These are phyloP conservation scores for Simalia tracyae DNA, from an alignment of 2,797 vertebrate genomes.

Conservation along the genomic window DNA sequence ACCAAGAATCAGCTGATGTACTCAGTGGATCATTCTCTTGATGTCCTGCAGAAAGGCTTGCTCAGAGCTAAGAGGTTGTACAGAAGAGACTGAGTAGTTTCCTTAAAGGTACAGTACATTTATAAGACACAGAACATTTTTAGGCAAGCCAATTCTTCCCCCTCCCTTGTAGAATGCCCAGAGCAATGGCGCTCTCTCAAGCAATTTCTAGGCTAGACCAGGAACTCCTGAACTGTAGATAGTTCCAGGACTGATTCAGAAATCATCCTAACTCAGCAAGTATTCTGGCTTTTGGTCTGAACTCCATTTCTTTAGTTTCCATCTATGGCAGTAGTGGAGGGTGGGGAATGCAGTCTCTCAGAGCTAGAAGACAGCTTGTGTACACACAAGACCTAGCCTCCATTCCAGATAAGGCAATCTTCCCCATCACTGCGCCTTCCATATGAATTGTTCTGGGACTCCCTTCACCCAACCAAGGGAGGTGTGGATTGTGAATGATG, in stretches of 20 bases:
- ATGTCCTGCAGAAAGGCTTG: not conserved
- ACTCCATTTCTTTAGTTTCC: not conserved
- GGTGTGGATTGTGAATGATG: not conserved
- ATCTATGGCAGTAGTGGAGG: not conserved
- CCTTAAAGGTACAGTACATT: not conserved
- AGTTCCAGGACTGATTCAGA: not conserved
- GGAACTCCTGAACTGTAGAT: no score
- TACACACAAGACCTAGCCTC: not conserved
- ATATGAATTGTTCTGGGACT: not conserved
- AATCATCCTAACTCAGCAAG: not conserved
- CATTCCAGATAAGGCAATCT: not conserved
- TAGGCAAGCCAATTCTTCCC: not conserved
- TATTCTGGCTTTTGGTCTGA: not conserved
- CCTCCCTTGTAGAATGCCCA: not conserved
- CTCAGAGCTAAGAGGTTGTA: not conserved
- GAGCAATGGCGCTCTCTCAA: not conserved
- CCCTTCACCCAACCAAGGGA: not conserved
- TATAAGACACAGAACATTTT: not conserved
- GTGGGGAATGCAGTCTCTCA: not conserved
- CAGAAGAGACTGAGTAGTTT: not conserved
- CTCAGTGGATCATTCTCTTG: not conserved
- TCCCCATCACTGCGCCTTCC: not conserved
- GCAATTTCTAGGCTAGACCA: not conserved
- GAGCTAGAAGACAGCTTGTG: not conserved
- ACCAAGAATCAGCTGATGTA: not conserved